These are phyloP conservation scores for Thereva unica DNA, from an alignment of 2,888 invertebrate genomes.

Conservation along the genomic window DNA sequence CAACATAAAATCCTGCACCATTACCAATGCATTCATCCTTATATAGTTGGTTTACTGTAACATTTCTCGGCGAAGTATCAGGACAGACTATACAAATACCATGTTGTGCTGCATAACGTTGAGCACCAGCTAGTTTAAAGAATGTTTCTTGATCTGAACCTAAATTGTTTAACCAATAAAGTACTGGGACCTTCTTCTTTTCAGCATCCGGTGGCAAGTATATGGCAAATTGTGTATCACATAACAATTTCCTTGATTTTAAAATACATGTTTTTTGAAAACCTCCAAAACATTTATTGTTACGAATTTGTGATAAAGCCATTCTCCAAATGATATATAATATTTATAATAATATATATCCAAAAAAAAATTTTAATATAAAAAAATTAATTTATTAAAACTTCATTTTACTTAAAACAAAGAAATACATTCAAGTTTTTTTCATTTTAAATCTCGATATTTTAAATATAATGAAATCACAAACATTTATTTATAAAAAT, in stretches of 20 bases:
- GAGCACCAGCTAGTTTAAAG: constrained; percentile 93
- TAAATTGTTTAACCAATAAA: constrained; percentile 91
- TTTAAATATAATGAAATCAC: too few relatives aligned
- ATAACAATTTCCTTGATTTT: constrained; percentile 67
- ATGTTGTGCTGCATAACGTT: constrained; percentile 83
- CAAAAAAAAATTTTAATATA: too few relatives aligned
- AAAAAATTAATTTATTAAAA: too few relatives aligned
- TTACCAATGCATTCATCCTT: constrained; percentile 94
- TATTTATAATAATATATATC: too few relatives aligned
- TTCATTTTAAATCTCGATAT: too few relatives aligned
- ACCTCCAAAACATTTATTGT: too few relatives aligned
- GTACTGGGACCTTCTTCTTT: constrained; percentile 68
- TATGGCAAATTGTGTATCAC: constrained; percentile 91
- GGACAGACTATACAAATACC: constrained; percentile 89
- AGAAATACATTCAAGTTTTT: too few relatives aligned
- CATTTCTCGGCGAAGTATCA: constrained; percentile 93
- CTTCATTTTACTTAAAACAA: too few relatives aligned
- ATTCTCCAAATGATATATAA: too few relatives aligned
- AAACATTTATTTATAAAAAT: too few relatives aligned
- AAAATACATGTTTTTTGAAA: too few relatives aligned
- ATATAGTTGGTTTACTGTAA: constrained; percentile 87
- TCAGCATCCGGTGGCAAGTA: constrained; percentile 73
- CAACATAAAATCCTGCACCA: constrained; percentile 94
- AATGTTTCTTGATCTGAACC: constrained; percentile 96
- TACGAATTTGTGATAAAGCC: too few relatives aligned